Conservation (phyloP, 2,113 vertebrate species). For the Siniperca chuatsi region DNA sequence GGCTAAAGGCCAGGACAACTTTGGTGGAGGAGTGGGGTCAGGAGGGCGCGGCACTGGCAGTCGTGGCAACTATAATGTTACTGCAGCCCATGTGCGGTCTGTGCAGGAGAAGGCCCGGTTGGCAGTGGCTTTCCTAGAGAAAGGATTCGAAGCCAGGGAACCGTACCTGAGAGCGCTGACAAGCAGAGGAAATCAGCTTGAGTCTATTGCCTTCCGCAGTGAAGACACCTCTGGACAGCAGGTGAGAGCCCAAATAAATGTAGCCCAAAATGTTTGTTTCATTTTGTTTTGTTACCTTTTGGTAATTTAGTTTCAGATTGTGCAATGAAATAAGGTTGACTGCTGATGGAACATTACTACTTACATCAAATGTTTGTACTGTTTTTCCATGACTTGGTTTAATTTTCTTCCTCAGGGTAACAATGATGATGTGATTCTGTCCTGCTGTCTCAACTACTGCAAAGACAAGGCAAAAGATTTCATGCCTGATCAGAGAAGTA, state of each 20-base stretch:
- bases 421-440: constrained; percentile 91
- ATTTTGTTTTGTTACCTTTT: not conserved
- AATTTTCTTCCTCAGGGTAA: constrained; percentile 88
- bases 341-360: not conserved
- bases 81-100: constrained; percentile 84
- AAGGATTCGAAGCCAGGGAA: constrained; percentile 90
- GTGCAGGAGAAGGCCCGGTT: constrained; percentile 94
- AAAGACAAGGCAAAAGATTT: constrained; percentile 98
- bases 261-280: not conserved
- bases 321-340: not conserved
- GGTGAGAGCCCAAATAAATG: constrained; percentile 77
- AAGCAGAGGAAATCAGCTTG: constrained; percentile 95
- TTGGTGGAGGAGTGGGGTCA: constrained; percentile 80
- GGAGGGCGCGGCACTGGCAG: constrained; percentile 78
- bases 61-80: constrained; percentile 60
- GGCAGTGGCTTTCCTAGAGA: constrained; percentile 93
- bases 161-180: constrained; percentile 93
- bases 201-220: constrained; percentile 97
- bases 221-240: constrained; percentile 97
- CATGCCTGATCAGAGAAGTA: constrained; percentile 94
- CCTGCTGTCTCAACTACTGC: constrained; percentile 91
- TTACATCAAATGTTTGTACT: not conserved
- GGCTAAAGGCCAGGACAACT: constrained; percentile 93
- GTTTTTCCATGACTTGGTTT: not conserved
- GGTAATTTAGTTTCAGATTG: not conserved